Evolutionary conservation across 2,113 vertebrate genomes (phyloP).

Genomic region (Pelmatolapia mariae): DNA sequence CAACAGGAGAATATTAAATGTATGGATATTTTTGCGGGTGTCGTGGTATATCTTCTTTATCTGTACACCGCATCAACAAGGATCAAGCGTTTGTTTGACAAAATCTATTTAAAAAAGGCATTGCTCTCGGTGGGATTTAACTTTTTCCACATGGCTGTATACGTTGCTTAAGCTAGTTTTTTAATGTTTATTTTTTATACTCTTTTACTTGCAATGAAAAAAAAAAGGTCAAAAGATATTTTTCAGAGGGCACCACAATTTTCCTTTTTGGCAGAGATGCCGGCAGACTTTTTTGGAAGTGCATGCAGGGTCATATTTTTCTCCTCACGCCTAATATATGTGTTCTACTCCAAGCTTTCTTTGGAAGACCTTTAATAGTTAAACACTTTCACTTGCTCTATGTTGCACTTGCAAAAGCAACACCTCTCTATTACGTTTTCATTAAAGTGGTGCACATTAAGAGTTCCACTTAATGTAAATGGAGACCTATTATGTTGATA

Average conservation of each 20-base stretch:
- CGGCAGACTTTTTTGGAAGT: not conserved
- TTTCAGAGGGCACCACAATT: not conserved
- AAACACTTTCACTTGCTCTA: not conserved
- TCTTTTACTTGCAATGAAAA: not conserved
- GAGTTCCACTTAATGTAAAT: not conserved
- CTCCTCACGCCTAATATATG: not conserved
- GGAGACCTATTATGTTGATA: not conserved
- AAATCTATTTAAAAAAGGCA: not conserved
- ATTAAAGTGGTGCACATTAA: not conserved
- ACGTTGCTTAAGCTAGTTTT: not conserved
- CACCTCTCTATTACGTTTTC: not conserved
- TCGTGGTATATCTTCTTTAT: not conserved
- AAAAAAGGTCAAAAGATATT: not conserved
- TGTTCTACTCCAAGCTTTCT: not conserved
- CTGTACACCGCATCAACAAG: rapidly evolving
- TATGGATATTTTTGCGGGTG: not conserved
- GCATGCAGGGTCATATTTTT: not conserved
- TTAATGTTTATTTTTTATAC: not conserved
- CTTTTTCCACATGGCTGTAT: not conserved
- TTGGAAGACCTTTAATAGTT: not conserved
- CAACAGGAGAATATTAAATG: not conserved
- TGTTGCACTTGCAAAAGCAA: not conserved
- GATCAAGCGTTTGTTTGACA: not conserved
- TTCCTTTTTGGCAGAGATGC: not conserved
- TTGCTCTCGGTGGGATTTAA: not conserved